These are phyloP conservation scores for Pseudomyrmex pallidus DNA, from an alignment of 1,140 invertebrate species.

Conservation along the genomic window DNA sequence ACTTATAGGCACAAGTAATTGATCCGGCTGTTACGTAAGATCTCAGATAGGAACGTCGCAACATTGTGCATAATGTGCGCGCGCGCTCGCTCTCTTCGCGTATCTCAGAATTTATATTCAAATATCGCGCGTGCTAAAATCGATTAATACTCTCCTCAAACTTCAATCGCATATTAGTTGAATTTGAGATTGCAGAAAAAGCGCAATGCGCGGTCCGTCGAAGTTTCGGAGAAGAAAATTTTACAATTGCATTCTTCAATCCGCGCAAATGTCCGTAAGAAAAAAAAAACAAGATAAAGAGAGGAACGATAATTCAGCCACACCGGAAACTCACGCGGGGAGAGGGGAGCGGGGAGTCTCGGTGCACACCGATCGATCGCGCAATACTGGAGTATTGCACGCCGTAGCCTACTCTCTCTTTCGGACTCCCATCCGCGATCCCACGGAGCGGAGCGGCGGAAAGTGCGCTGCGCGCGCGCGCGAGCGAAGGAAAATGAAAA, in stretches of 20 bases:
- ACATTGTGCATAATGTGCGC: conserved; percentile 31
- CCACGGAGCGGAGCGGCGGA: conserved; percentile 21
- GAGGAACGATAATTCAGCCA: neutral
- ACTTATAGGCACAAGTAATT: conserved; percentile 50
- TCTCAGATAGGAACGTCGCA: conserved; percentile 24
- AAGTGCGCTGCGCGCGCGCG: conserved; percentile 5
- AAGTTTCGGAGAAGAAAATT: too few relatives aligned
- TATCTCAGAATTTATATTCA: conserved; percentile 2
- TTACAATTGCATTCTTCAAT: neutral
- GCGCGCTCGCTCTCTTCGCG: neutral
- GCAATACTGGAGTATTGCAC: conserved; percentile 22
- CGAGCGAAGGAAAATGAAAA: neutral
- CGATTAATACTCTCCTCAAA: neutral
- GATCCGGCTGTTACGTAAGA: conserved; percentile 45
- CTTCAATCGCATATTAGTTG: too few relatives aligned
- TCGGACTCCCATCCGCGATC: conserved; percentile 45
- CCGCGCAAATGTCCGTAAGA: neutral
- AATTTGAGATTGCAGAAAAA: too few relatives aligned
- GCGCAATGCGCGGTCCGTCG: too few relatives aligned
- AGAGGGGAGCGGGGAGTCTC: conserved; percentile 13
- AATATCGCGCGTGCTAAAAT: neutral
- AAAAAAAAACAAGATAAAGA: neutral
- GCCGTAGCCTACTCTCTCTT: conserved; percentile 46
- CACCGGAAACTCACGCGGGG: conserved; percentile 21
- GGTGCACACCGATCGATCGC: conserved; percentile 41